Evolutionary conservation across 2,797 vertebrate species (phyloP).

Genomic region (Ibycter americanus): DNA sequence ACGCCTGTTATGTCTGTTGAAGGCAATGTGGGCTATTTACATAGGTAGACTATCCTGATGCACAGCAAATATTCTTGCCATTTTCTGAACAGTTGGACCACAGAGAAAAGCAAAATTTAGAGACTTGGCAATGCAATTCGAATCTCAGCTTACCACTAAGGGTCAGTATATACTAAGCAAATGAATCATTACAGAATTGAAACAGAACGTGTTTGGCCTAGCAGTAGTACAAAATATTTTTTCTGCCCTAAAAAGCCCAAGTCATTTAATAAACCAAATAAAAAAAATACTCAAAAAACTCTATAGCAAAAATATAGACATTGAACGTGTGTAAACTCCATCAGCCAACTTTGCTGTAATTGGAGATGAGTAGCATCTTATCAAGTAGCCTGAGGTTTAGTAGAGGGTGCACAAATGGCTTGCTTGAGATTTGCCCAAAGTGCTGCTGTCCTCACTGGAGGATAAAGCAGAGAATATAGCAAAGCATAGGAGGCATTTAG

Average conservation of each 20-base stretch:
- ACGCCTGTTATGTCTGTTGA: background rate
- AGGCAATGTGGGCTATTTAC: constrained; percentile 15
- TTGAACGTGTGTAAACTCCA: background rate
- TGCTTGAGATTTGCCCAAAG: background rate
- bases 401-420: background rate
- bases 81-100: constrained; percentile 18
- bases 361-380: background rate
- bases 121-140: background rate
- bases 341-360: background rate
- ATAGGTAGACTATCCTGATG: background rate
- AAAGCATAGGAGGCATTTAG: background rate
- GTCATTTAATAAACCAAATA: background rate
- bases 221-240: background rate
- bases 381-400: background rate
- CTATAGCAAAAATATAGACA: background rate
- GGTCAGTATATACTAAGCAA: constrained; percentile 47
- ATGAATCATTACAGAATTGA: background rate
- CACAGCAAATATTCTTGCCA: constrained; percentile 16
- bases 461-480: background rate
- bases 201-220: background rate
- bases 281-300: background rate
- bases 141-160: constrained; percentile 46
- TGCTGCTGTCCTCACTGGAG: background rate
- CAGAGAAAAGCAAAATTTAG: background rate
- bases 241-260: background rate